A percentile compares a stretch with the other conserved stretches of the same genome.
phyloP scores from a whole-genome alignment of 2,113 vertebrate species.

The Siniperca knerii region DNA sequence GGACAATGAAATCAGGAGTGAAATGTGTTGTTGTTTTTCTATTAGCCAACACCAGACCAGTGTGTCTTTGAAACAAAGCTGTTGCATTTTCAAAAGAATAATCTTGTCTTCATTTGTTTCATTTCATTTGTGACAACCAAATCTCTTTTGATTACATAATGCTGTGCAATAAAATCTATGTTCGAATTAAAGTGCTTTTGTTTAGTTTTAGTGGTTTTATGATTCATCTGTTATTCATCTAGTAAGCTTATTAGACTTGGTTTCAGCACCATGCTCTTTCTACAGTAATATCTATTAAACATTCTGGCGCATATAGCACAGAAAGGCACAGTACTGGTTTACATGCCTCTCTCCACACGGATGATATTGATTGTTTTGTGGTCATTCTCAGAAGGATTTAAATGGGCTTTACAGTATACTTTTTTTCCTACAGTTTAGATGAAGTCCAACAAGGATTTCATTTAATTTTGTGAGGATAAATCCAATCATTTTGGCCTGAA shows the following conservation, averaged over 20 bases:
- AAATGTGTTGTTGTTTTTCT: conserved; percentile 18
- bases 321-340: background rate
- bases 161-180: background rate
- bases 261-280: background rate
- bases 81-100: background rate
- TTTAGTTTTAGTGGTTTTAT: conserved; percentile 20
- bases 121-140: background rate
- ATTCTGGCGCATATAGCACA: background rate
- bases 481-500: background rate
- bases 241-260: background rate
- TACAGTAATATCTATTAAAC: background rate
- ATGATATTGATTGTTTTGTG: background rate
- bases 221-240: conserved; percentile 37
- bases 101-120: background rate
- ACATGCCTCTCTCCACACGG: background rate
- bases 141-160: conserved; percentile 16
- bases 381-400: conserved; percentile 3
- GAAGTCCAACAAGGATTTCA: background rate
- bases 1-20: background rate
- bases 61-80: background rate
- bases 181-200: conserved; percentile 11
- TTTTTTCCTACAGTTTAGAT: background rate
- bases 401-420: background rate
- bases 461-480: background rate
- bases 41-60: background rate